phyloP scores from a whole-genome alignment of 2,888 invertebrate species.

The Oxyscelio sp. region DNA sequence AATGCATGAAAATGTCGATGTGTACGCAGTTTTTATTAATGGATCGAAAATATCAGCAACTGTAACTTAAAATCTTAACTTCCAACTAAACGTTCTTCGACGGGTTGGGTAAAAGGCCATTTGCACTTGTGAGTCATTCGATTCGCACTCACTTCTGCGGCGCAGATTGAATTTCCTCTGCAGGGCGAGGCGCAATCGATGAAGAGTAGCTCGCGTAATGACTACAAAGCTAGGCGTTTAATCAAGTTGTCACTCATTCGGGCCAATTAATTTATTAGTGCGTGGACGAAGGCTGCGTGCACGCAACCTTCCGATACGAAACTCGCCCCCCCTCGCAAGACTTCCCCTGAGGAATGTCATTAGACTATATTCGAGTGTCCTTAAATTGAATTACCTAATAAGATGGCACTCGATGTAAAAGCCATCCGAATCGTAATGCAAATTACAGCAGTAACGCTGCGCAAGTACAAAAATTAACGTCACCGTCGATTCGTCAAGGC shows the following conservation, averaged over 20 bases:
- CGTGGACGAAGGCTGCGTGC: conserved; percentile 66
- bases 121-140: conserved; percentile 71
- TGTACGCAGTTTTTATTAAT: too few species aligned
- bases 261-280: conserved; percentile 76
- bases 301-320: conserved; percentile 30
- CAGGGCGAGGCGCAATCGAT: conserved; percentile 69
- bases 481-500: conserved; percentile 28
- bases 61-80: too few species aligned
- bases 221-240: conserved; percentile 67
- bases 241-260: conserved; percentile 76
- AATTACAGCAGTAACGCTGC: conserved; percentile 36
- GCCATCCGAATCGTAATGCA: conserved; percentile 47
- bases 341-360: conserved; percentile 25
- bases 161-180: conserved; percentile 69
- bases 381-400: conserved; percentile 66
- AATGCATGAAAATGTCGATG: too few species aligned
- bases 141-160: conserved; percentile 61
- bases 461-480: conserved; percentile 12
- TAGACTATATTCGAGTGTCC: conserved; percentile 59
- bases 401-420: conserved; percentile 60
- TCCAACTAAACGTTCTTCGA: too few species aligned
- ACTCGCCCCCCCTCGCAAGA: neutral
- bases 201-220: conserved; percentile 60
- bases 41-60: conserved; percentile 30
- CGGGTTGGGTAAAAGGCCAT: conserved; percentile 63